Evolutionary conservation across 2,888 invertebrate genomes (phyloP).

Genomic region (Belgica antarctica): DNA sequence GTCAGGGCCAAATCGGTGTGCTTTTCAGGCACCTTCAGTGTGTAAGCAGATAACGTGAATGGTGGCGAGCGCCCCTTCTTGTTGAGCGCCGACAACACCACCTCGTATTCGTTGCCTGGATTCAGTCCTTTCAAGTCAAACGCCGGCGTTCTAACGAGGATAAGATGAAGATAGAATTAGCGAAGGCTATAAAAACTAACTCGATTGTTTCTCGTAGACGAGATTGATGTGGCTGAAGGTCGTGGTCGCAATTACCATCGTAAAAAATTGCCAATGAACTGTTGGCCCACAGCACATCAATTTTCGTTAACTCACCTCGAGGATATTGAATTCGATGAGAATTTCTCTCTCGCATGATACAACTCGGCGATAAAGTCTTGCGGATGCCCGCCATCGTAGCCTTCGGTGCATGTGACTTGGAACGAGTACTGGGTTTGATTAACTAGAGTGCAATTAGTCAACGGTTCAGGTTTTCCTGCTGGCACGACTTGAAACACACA

Average conservation of each 20-base stretch:
- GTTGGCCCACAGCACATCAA: slow-evolving; percentile 1
- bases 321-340: slow-evolving; percentile 35
- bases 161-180: neutral
- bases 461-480: slow-evolving; percentile 65
- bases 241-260: neutral
- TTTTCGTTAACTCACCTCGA: slow-evolving; percentile 27
- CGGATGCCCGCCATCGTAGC: slow-evolving; percentile 68
- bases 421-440: slow-evolving; percentile 68
- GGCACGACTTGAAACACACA: slow-evolving; percentile 67
- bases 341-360: slow-evolving; percentile 48
- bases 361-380: slow-evolving; percentile 67
- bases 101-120: slow-evolving; percentile 44
- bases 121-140: slow-evolving; percentile 44
- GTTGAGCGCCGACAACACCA: slow-evolving; percentile 44
- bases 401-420: slow-evolving; percentile 65
- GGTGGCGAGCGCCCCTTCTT: slow-evolving; percentile 44
- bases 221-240: slow-evolving; percentile 3
- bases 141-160: slow-evolving; percentile 35
- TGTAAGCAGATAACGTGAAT: slow-evolving; percentile 41
- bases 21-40: slow-evolving; percentile 45
- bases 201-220: neutral
- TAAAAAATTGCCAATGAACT: neutral
- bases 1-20: slow-evolving; percentile 42
- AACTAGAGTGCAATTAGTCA: slow-evolving; percentile 65
- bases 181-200: neutral